Evolutionary conservation across 1,140 invertebrate species (phyloP).

Genomic region (Phortica variegata): DNA sequence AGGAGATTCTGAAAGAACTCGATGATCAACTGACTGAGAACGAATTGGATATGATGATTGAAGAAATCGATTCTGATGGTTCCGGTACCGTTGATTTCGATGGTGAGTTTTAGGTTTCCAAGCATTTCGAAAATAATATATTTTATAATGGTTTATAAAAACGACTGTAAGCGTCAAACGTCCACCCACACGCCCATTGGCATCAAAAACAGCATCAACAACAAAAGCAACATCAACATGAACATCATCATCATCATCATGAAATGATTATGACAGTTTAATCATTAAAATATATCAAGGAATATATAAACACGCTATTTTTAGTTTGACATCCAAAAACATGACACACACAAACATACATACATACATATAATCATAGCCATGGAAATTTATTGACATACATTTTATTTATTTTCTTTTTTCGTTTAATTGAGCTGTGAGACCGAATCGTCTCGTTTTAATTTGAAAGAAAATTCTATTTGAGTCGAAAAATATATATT

Average conservation of each 20-base stretch:
- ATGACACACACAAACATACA: conserved; percentile 20
- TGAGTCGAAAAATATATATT: background rate
- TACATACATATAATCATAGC: too few relatives aligned
- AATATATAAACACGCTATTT: conserved; percentile 20
- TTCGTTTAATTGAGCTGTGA: background rate
- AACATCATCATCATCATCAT: conserved; percentile 9
- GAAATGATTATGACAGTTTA: conserved; percentile 43
- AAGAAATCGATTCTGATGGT: conserved; percentile 94
- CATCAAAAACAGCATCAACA: conserved; percentile 27
- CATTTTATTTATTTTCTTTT: background rate
- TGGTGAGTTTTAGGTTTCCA: conserved; percentile 56
- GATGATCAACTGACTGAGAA: conserved; percentile 91
- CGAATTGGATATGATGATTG: conserved; percentile 93
- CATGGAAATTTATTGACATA: background rate
- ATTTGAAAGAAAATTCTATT: conserved; percentile 3
- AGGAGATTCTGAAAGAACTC: conserved; percentile 88
- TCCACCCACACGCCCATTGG: conserved; percentile 4
- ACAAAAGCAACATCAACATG: conserved; percentile 17
- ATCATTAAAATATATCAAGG: conserved; percentile 45
- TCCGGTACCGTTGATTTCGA: conserved; percentile 72
- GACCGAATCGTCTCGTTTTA: too few relatives aligned
- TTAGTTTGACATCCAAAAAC: conserved; percentile 28
- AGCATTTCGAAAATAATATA: conserved; percentile 3
- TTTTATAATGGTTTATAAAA: conserved; percentile 37
- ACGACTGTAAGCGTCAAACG: conserved; percentile 3